Percentiles rank a stretch among this genome's conserved stretches.
Conservation (phyloP, 2,888 invertebrate genomes). For the Lasioglossum zephyrum region DNA sequence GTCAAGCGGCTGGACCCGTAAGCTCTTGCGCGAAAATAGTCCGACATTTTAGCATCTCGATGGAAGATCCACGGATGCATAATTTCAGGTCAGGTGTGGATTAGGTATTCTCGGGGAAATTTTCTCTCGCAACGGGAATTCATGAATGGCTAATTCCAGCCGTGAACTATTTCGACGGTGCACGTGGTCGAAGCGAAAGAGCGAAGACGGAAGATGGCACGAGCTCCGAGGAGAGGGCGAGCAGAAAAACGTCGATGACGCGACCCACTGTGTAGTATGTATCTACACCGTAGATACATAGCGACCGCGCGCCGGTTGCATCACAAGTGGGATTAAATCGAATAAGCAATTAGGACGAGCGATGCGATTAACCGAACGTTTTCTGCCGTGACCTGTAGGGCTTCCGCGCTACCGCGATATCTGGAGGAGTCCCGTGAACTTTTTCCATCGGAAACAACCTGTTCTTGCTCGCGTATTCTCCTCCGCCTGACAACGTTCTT, state of each 20-base stretch:
- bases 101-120: too few relatives aligned
- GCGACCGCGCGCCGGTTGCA: constrained; percentile 46
- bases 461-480: constrained; percentile 23
- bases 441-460: constrained; percentile 42
- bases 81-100: background rate
- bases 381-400: constrained; percentile 55
- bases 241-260: constrained; percentile 17
- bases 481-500: background rate
- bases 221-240: background rate
- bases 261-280: background rate
- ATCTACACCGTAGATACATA: background rate
- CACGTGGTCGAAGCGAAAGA: background rate
- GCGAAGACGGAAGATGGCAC: background rate
- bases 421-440: constrained; percentile 50
- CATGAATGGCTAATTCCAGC: constrained; percentile 35
- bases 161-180: background rate
- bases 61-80: background rate
- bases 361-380: constrained; percentile 75
- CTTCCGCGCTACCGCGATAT: constrained; percentile 51
- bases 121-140: background rate
- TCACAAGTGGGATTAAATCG: constrained; percentile 75
- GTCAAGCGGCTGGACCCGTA: background rate
- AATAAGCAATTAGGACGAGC: constrained; percentile 67
- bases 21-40: background rate
- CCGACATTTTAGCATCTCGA: constrained; percentile 18